phyloP scores from a whole-genome alignment of 2,888 invertebrate species.

The Thymelicus lineola region DNA sequence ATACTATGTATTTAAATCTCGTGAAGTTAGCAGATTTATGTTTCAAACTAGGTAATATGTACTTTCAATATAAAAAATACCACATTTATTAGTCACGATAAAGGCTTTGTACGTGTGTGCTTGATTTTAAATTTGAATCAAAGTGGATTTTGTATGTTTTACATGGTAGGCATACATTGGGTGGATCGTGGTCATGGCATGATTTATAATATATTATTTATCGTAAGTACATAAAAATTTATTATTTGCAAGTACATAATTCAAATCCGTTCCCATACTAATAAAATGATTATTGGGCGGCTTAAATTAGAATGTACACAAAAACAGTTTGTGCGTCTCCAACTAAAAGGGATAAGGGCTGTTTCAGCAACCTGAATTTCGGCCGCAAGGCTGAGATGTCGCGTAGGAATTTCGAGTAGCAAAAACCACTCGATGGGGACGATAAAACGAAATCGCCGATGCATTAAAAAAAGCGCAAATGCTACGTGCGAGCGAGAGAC shows the following conservation, averaged over 20 bases:
- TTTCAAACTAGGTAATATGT: not conserved
- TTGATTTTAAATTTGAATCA: no score
- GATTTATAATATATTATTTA: no score
- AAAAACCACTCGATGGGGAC: conserved; percentile 80
- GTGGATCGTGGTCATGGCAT: no score
- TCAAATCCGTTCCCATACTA: not conserved
- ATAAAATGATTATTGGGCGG: conserved; percentile 16
- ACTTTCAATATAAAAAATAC: no score
- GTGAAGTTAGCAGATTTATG: not conserved
- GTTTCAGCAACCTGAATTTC: conserved; percentile 38
- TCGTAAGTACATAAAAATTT: no score
- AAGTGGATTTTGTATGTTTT: no score
- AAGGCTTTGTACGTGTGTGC: not conserved
- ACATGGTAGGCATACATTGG: no score
- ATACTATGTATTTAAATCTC: not conserved
- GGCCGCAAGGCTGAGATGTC: conserved; percentile 32
- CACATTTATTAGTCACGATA: not conserved
- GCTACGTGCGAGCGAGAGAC: conserved; percentile 80
- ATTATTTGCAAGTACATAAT: not conserved
- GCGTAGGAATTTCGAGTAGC: conserved; percentile 79
- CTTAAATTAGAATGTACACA: conserved; percentile 32
- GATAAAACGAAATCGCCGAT: conserved; percentile 83
- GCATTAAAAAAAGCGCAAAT: conserved; percentile 80
- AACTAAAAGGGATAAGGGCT: conserved; percentile 23
- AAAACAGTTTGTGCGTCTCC: conserved; percentile 18